Base-by-base conservation (phyloP, 2,888 invertebrate genomes). In the Saturnia japonica region DNA sequence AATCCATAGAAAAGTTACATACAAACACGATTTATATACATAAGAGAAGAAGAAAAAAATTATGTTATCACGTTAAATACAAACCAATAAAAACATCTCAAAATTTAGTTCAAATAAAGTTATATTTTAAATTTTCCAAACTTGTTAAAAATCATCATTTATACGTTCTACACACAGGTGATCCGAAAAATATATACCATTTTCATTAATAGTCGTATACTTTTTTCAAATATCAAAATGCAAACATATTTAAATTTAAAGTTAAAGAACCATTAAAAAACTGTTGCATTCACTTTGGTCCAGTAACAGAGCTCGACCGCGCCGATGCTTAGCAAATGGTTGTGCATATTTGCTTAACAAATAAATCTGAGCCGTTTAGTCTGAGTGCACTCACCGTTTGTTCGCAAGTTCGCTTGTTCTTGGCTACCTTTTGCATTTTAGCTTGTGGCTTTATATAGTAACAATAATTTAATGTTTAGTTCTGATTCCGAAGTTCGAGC, bases 251-350 rank as follows among this genome's bases (percentile, higher is more conserved):
- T 60, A 69, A 60, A 60, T 28, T 28, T 60, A 2, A 43, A 69
- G 45, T 45, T 69, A 42, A 60, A 43, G n/a, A 60, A 69, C 60
- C 25, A 25, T 69, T 62, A 57, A 60, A 69, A 69, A 16, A 19
- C 69, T 25, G 43, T 72, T 74, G 40, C 34, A 64, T 64, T 64
- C 40, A 64, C 64, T 64, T 40, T 40, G 64, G 40, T n/a, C 19
- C n/a, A 40, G 19, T 40, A 78, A 78, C 74, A 75, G 76, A 74
- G 76, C 74, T 75, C 78, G 79, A 77, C 80, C 79, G 74, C 77
- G 78, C 67, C 78, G 80, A 82, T 82, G 82, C 81, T 84, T 81
- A 76, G 83, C 82, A 82, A 82, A 82, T 81, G 82, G 81, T 76
- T 74, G 76, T 73, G 76, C 77, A 76, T 82, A 83, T 84, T 83